phyloP scores from a whole-genome alignment of 64 coral and sea anemone species.

The Montipora foliosa region DNA sequence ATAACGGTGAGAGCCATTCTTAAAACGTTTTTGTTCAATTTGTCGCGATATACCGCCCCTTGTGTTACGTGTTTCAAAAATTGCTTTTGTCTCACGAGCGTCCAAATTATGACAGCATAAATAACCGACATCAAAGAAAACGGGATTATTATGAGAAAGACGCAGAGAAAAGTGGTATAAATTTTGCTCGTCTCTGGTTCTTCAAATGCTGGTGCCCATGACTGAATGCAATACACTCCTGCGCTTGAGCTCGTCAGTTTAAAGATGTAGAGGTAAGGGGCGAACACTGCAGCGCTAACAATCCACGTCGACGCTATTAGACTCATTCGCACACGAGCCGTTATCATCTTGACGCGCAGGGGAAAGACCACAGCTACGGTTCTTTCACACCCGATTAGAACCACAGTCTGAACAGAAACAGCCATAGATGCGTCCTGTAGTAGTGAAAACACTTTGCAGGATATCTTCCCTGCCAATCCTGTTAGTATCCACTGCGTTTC shows the following conservation, averaged over 20 bases:
- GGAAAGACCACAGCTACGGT: conserved; percentile 21
- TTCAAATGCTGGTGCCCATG: conserved; percentile 19
- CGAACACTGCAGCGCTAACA: background rate
- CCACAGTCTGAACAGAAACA: conserved; percentile 20
- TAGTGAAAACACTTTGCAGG: background rate
- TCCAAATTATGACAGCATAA: conserved; percentile 10
- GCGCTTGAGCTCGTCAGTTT: background rate
- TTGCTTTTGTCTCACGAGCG: background rate
- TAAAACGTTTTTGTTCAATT: conserved; percentile 64
- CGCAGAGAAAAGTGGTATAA: conserved; percentile 3
- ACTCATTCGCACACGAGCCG: background rate
- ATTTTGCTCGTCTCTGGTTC: conserved; percentile 1
- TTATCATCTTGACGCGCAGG: conserved; percentile 9
- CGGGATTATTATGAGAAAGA: conserved; percentile 1
- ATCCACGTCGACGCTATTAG: conserved; percentile 33
- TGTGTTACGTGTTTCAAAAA: conserved; percentile 1
- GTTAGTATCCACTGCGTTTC: background rate
- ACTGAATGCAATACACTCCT: background rate
- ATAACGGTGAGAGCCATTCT: conserved; percentile 65
- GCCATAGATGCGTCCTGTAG: background rate
- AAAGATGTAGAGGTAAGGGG: conserved; percentile 33
- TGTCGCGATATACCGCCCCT: conserved; percentile 15
- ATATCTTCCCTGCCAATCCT: background rate
- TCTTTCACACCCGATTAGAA: conserved; percentile 36
- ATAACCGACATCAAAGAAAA: background rate